phyloP scores from a whole-genome alignment of 1,140 invertebrate species.

The Trichogramma pretiosum region DNA sequence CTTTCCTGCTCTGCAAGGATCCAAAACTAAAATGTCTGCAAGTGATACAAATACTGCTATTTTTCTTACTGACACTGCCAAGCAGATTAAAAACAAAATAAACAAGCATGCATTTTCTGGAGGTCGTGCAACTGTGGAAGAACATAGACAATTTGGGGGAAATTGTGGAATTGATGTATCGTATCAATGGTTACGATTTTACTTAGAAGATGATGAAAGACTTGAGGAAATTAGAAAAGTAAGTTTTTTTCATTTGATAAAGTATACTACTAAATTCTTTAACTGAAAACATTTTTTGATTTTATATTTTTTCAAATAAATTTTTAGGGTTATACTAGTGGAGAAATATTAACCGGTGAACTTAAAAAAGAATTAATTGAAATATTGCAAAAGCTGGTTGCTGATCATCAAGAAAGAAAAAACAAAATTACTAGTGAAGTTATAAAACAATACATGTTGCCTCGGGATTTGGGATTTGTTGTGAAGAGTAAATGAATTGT shows the following conservation, averaged over 20 bases:
- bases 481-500: slow-evolving; percentile 4
- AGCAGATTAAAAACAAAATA: slow-evolving; percentile 95
- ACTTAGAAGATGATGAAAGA: slow-evolving; percentile 88
- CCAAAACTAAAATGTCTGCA: slow-evolving; percentile 97
- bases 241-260: slow-evolving; percentile 22
- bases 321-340: slow-evolving; percentile 75
- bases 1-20: slow-evolving; percentile 92
- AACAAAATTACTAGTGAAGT: slow-evolving; percentile 78
- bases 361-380: slow-evolving; percentile 88
- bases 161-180: slow-evolving; percentile 94
- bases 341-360: slow-evolving; percentile 86
- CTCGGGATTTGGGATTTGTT: slow-evolving; percentile 64
- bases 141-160: slow-evolving; percentile 84
- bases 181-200: slow-evolving; percentile 93
- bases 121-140: slow-evolving; percentile 85
- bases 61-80: slow-evolving; percentile 88
- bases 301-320: slow-evolving; percentile 6
- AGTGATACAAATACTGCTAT: slow-evolving; percentile 91
- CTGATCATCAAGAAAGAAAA: slow-evolving; percentile 72
- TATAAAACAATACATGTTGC: slow-evolving; percentile 75
- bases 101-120: slow-evolving; percentile 99
- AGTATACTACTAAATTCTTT: background rate
- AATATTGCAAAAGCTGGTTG: slow-evolving; percentile 63
- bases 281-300: slow-evolving; percentile 18
- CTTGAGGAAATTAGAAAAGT: slow-evolving; percentile 73